These are phyloP conservation scores for Rhinolophus sinicus DNA, from an alignment of 2,113 vertebrate species.

Conservation along the genomic window DNA sequence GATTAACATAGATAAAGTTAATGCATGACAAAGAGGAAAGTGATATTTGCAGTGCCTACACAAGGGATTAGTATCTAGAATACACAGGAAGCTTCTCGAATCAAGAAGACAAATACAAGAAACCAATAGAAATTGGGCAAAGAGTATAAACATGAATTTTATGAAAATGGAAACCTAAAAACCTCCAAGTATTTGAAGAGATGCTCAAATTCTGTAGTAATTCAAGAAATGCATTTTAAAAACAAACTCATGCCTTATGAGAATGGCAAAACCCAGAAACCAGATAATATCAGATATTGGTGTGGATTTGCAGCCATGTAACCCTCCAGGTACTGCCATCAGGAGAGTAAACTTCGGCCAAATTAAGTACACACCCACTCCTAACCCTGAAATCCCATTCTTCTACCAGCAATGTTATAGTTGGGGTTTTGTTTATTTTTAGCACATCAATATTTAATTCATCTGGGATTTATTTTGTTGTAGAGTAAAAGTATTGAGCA, in stretches of 20 bases:
- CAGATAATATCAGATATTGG: not conserved
- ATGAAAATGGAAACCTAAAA: not conserved
- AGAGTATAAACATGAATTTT: not conserved
- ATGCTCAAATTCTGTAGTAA: not conserved
- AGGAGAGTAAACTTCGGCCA: not conserved
- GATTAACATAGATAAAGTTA: not conserved
- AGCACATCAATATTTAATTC: conserved; percentile 47
- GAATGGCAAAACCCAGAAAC: not conserved
- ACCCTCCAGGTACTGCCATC: not conserved
- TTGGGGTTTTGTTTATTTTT: conserved; percentile 46
- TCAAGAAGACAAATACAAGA: not conserved
- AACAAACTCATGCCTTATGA: not conserved
- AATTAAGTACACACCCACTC: not conserved
- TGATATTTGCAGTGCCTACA: not conserved
- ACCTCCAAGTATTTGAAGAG: not conserved
- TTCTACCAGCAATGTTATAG: not conserved
- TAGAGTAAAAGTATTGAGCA: conserved; percentile 42
- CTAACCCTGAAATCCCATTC: conserved; percentile 23
- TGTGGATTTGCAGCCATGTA: not conserved
- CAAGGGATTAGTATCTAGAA: not conserved
- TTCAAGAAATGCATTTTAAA: not conserved
- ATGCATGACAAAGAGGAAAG: not conserved
- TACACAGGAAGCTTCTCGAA: not conserved
- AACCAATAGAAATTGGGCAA: not conserved
- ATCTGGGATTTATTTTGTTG: conserved; percentile 59